Percentiles rank a stretch among this genome's conserved stretches.
Evolutionary conservation across 2,888 invertebrate genomes (phyloP).

Genomic region (Bugula neritina): DNA sequence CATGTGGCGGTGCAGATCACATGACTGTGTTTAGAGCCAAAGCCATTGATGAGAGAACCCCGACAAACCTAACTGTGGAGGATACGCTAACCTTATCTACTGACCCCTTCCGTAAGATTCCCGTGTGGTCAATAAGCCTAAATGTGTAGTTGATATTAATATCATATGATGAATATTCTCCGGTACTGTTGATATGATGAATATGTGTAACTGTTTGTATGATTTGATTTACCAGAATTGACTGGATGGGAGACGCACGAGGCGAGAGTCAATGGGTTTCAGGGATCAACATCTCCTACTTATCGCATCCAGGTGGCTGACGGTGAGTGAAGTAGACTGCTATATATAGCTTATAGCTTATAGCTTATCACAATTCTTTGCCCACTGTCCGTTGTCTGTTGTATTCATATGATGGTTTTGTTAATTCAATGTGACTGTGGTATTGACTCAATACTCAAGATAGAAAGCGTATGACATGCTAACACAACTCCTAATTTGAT

Average conservation of each 20-base stretch:
- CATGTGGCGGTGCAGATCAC: neutral
- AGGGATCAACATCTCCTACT: neutral
- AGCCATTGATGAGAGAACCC: constrained; percentile 9
- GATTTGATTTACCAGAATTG: too few relatives aligned
- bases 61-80: neutral
- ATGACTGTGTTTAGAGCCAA: constrained; percentile 4
- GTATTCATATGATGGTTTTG: neutral
- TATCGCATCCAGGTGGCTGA: neutral
- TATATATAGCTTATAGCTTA: too few relatives aligned
- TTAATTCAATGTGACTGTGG: neutral
- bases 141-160: too few relatives aligned
- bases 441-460: too few relatives aligned
- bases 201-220: too few relatives aligned
- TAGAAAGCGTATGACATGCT: too few relatives aligned
- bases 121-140: too few relatives aligned
- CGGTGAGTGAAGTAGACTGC: neutral
- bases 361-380: too few relatives aligned
- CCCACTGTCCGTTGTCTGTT: neutral
- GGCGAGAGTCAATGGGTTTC: neutral
- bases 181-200: too few relatives aligned
- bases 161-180: too few relatives aligned
- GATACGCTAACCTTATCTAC: neutral
- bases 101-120: constrained; percentile 7
- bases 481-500: too few relatives aligned
- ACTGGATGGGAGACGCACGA: neutral